Percentiles rank a stretch among this genome's conserved stretches.
phyloP scores from a whole-genome alignment of 1,140 invertebrate species.

The Elymnias hypermnestra region DNA sequence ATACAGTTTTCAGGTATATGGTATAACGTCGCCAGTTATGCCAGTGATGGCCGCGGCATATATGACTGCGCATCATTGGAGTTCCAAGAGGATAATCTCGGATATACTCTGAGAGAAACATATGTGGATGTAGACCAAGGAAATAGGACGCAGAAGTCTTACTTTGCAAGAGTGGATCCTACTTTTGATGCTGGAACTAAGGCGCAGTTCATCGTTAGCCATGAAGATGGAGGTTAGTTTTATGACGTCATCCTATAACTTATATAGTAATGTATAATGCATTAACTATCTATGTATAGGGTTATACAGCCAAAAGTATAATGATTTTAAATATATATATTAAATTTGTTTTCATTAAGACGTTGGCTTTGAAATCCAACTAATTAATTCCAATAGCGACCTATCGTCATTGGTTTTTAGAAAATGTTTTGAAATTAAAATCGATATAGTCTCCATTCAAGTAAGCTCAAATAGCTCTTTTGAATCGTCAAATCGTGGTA shows the following conservation, averaged over 20 bases:
- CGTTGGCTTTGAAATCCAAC: too few relatives aligned
- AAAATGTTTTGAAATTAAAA: too few relatives aligned
- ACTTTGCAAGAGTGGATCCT: constrained; percentile 64
- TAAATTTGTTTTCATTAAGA: too few relatives aligned
- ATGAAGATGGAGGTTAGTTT: constrained; percentile 55
- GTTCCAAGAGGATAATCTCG: constrained; percentile 63
- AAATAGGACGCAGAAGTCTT: constrained; percentile 60
- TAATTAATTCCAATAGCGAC: too few relatives aligned
- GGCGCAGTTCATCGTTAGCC: constrained; percentile 61
- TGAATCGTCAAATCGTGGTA: too few relatives aligned
- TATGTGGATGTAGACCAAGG: constrained; percentile 52
- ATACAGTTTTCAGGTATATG: constrained; percentile 61
- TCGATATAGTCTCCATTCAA: too few relatives aligned
- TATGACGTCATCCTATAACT: background rate
- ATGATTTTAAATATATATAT: too few relatives aligned
- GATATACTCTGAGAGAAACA: constrained; percentile 57
- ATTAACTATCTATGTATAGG: too few relatives aligned
- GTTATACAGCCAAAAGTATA: too few relatives aligned
- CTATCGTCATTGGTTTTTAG: too few relatives aligned
- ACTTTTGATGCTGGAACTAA: constrained; percentile 62
- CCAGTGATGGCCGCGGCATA: constrained; percentile 47
- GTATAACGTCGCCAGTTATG: constrained; percentile 56
- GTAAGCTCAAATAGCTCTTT: too few relatives aligned
- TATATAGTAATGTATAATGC: too few relatives aligned
- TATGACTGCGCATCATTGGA: constrained; percentile 58